Base-by-base conservation (phyloP, 2,888 invertebrate genomes). In the Shargacucullia verbasci region DNA sequence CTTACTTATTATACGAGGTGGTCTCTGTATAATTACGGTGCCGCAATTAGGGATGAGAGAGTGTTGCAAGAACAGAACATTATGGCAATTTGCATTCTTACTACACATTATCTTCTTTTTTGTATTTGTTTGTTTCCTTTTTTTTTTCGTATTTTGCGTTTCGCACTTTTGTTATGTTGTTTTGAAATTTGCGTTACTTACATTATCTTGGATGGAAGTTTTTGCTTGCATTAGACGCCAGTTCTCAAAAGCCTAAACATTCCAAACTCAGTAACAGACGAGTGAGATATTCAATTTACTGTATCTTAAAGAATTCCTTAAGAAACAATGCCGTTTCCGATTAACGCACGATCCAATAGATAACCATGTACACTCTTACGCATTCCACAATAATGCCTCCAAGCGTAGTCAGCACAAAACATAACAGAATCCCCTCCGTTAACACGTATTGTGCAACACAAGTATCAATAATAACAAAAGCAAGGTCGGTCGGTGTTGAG, bases 361-460 rank as follows among this genome's bases (percentile, higher is more conserved):
- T 67, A 61, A 57, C 33, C 12, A 27, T 52, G 59, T 47, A 37
- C 35, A 53, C 52, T 68, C 69, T 52, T 59, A 63, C 69, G 55
- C 68, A 68, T 63, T 56, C 54, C 63, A 58, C 44, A 58, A n/a
- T 48, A 63, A 58, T 46, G 68, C 40, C 47, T 53, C 57, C 37
- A 48, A 45, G 49, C 48, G 52, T 58, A 65, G 47, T 57, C 54
- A 64, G 65, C 54, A 59, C 46, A 53, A 59, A 52, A 61, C 55
- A 60, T 45, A 59, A 43, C 56, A 59, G 41, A 61, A 63, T 48
- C 40, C 41, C 44, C 48, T 53, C 46, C 58, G 49, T n/a, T 59
- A 66, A 56, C 65, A 66, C 39, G 53, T 66, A 70, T 76, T 74
- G 76, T 76, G 76, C 73, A 76, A 76, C 49, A 20, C 48, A 66